Evolutionary conservation across 2,888 invertebrate species (phyloP), one percentile per base, ranked within the genome.

Genomic region (Cephus rjabovi): DNA sequence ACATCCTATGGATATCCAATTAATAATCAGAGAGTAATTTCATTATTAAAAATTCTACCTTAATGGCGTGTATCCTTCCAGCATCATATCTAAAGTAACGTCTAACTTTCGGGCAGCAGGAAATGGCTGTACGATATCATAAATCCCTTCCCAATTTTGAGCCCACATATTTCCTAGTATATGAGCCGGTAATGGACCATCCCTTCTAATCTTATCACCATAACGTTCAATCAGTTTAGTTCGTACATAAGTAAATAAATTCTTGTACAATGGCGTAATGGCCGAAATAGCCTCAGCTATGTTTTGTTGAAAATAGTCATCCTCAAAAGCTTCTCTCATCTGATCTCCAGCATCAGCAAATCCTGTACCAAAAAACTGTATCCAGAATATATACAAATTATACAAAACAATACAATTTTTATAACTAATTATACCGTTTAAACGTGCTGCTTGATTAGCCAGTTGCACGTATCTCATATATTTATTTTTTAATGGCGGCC

Each of bases 161-260:
- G 95, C 95, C 97, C 97, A 97, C 94, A 97, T 95, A 90, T 97
- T 96, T 23, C 97, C 97, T 23, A 98, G 89, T 23, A 98, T 89
- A 92, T 98, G 97, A 0, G 96, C 96, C 0, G 98, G 97, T 77
- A 98, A 94, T 0, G 97, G 96, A 0, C 97, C 97, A 79, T 95
- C 95, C 4, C 92, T 90, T 34, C 94, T 91, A 1, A 95, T 92
- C 74, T 93, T 92, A 34, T 93, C 93, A 0, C 95, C 95, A 83
- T 96, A 96, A 71, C 93, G 89, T 76, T 94, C 93, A 11, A 94
- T 92, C 34, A 98, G 90, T 82, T 94, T 94, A 56, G 94, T 92
- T 71, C 97, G 92, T 0, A 97, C 97, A 84, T 96, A 98, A 0
- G 97, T 96, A 89, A 97, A 97, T 2, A 98, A 92, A 87, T 97